phyloP scores from a whole-genome alignment of 2,888 invertebrate genomes.

The Didymodactylos carnosus region DNA sequence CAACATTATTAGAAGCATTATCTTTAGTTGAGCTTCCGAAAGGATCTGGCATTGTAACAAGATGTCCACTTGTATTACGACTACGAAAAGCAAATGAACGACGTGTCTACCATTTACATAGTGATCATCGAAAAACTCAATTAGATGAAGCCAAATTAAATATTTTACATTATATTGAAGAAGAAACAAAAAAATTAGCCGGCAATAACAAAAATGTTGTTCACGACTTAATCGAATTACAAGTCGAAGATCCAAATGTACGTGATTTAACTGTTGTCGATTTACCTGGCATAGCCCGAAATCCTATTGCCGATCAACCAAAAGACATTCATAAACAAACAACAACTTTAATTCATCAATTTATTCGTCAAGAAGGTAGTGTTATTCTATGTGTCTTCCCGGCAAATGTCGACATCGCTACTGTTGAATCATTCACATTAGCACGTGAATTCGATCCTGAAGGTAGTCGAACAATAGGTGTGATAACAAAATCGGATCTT shows the following conservation, averaged over 20 bases:
- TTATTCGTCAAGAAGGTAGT: constrained; percentile 75
- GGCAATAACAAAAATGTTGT: constrained; percentile 97
- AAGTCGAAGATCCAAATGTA: constrained; percentile 88
- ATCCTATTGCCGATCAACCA: constrained; percentile 92
- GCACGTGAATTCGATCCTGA: constrained; percentile 91
- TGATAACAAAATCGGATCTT: constrained; percentile 91
- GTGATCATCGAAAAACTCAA: constrained; percentile 78
- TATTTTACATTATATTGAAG: constrained; percentile 83
- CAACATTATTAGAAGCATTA: constrained; percentile 97
- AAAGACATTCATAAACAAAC: constrained; percentile 82
- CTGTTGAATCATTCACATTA: constrained; percentile 91
- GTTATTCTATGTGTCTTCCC: constrained; percentile 88
- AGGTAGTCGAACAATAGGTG: constrained; percentile 90
- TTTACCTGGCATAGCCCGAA: constrained; percentile 84
- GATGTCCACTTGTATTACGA: constrained; percentile 79
- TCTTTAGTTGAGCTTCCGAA: constrained; percentile 50
- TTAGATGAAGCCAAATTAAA: constrained; percentile 24
- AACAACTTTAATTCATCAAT: constrained; percentile 74
- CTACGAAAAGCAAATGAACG: constrained; percentile 31
- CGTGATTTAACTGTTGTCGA: constrained; percentile 49
- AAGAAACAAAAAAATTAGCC: constrained; percentile 87
- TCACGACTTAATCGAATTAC: constrained; percentile 86
- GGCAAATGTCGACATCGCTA: constrained; percentile 90
- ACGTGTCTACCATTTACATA: constrained; percentile 47
- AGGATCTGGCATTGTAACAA: constrained; percentile 82